phyloP scores from a whole-genome alignment of 2,797 vertebrate genomes.

The Macropodus opercularis region DNA sequence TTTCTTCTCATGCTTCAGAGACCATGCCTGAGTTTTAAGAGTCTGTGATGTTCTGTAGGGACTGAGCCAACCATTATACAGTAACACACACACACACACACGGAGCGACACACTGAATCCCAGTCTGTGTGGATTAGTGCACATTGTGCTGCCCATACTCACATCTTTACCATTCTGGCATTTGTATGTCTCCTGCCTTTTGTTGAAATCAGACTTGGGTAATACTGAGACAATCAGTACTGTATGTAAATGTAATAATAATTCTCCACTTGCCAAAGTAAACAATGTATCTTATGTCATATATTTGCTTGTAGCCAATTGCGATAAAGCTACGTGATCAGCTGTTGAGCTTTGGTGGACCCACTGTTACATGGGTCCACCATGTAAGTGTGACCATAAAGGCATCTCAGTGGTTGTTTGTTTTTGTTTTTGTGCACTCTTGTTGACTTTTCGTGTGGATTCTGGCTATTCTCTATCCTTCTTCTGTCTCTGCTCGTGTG shows the following conservation, averaged over 20 bases:
- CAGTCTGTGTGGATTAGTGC: constrained; percentile 62
- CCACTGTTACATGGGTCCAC: not conserved
- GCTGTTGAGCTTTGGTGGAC: not conserved
- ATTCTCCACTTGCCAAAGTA: not conserved
- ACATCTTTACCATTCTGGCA: constrained; percentile 18
- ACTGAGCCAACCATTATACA: constrained; percentile 55
- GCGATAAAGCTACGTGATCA: constrained; percentile 7
- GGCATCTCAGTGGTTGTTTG: too few relatives aligned
- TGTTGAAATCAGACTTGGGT: not conserved
- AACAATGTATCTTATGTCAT: not conserved
- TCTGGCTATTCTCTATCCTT: not conserved
- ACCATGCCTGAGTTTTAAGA: constrained; percentile 25
- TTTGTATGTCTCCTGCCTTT: not conserved
- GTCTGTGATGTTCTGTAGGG: constrained; percentile 40
- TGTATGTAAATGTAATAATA: not conserved
- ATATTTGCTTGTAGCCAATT: not conserved
- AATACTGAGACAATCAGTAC: not conserved
- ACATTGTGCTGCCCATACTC: constrained; percentile 57
- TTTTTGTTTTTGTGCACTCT: constrained; percentile 2
- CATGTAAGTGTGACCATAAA: too few relatives aligned
- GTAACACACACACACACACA: constrained; percentile 20
- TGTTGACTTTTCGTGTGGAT: not conserved
- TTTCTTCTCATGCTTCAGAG: not conserved
- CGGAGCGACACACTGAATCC: constrained; percentile 53
- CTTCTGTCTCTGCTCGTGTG: too few relatives aligned